A percentile compares a stretch with the other conserved stretches of the same genome.
Evolutionary conservation across 2,888 invertebrate species (phyloP).

Genomic region (Cenopis cana): DNA sequence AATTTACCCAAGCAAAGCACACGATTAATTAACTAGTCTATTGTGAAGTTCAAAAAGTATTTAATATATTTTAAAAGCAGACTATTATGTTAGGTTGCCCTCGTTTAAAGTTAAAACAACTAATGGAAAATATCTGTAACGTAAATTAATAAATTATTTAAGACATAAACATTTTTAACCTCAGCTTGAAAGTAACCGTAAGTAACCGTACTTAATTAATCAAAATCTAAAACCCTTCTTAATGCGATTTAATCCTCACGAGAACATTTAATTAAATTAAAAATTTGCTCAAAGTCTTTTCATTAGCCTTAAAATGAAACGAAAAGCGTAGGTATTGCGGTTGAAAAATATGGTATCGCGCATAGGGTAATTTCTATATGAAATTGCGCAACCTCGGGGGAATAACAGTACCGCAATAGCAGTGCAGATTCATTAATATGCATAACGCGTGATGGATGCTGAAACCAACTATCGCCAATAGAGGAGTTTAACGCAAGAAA

Average conservation of each 20-base stretch:
- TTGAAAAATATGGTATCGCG: conserved; percentile 14
- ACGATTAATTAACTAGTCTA: conserved; percentile 35
- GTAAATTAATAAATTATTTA: conserved; percentile 32
- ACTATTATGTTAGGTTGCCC: conserved; percentile 5
- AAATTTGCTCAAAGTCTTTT: conserved; percentile 37
- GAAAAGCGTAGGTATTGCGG: conserved; percentile 33
- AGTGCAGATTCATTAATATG: conserved; percentile 73
- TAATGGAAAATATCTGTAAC: conserved; percentile 39
- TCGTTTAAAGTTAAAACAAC: conserved; percentile 18
- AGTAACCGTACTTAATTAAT: conserved; percentile 29
- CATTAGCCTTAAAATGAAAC: conserved; percentile 31
- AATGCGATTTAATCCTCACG: conserved; percentile 36
- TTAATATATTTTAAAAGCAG: conserved; percentile 20
- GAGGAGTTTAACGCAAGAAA: conserved; percentile 70
- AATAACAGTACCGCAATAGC: conserved; percentile 61
- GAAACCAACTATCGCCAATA: conserved; percentile 71
- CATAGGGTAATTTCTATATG: conserved; percentile 17
- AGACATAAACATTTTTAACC: conserved; percentile 19
- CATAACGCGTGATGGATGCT: conserved; percentile 71
- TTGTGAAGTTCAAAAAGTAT: conserved; percentile 30
- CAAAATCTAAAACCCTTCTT: conserved; percentile 27
- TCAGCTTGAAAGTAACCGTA: conserved; percentile 22
- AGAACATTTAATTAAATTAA: conserved; percentile 42
- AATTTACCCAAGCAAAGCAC: conserved; percentile 32
- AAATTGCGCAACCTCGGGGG: conserved; percentile 50